A percentile compares a stretch with the other conserved stretches of the same genome.
Evolutionary conservation across 2,113 vertebrate genomes (phyloP).

Genomic region (Paradoxurus hermaphroditus): DNA sequence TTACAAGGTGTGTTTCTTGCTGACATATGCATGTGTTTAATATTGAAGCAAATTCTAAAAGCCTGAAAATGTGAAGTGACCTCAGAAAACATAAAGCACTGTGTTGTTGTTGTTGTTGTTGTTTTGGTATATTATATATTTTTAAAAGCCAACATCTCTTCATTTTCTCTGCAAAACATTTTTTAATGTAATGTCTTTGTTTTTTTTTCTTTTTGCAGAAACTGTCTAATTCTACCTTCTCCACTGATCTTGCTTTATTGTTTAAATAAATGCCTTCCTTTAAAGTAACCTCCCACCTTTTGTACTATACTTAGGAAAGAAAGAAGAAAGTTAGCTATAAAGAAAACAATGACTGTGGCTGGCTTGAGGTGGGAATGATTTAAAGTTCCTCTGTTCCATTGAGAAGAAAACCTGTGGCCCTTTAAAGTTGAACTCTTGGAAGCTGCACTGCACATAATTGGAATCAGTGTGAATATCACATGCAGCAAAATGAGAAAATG

Average conservation of each 20-base stretch:
- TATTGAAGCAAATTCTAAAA: background rate
- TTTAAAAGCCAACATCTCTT: background rate
- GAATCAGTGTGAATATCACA: constrained; percentile 44
- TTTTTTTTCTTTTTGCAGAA: background rate
- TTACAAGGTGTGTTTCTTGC: background rate
- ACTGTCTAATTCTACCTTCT: constrained; percentile 29
- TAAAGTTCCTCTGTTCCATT: constrained; percentile 46
- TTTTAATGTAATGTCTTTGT: constrained; percentile 31
- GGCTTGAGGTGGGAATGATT: constrained; percentile 47
- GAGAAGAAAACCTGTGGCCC: constrained; percentile 59
- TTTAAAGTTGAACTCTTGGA: constrained; percentile 54
- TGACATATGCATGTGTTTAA: background rate
- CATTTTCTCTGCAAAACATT: constrained; percentile 37
- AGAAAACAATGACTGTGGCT: background rate
- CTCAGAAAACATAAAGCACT: background rate
- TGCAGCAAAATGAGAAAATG: constrained; percentile 61
- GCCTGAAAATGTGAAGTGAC: background rate
- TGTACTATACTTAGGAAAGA: background rate
- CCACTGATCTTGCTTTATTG: background rate
- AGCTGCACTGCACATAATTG: constrained; percentile 28
- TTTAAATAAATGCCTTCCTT: constrained; percentile 62
- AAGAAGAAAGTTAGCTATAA: constrained; percentile 52
- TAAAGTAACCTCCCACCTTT: constrained; percentile 45
- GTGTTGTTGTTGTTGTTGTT: too few relatives aligned
- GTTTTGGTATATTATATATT: background rate